Conservation (phyloP, 2,888 invertebrate genomes). For the Oscheius sp. region DNA sequence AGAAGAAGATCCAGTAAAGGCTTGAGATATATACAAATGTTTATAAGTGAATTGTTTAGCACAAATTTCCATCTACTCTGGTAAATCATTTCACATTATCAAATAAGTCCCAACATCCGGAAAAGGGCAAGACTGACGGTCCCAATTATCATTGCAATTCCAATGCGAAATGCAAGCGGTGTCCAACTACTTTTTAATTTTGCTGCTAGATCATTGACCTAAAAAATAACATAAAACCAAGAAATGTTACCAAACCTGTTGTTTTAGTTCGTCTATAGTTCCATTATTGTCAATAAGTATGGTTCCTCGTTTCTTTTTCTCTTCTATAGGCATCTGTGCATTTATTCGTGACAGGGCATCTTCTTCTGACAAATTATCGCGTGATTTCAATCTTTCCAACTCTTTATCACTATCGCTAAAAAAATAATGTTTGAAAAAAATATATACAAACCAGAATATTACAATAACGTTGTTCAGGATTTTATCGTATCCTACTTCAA, state of each 20-base stretch:
- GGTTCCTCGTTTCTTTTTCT: conserved; percentile 56
- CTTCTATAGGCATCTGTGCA: conserved; percentile 64
- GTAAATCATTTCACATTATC: conserved; percentile 1
- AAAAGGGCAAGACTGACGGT: conserved; percentile 24
- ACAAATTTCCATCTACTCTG: neutral
- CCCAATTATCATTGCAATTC: conserved; percentile 38
- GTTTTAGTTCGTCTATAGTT: conserved; percentile 50
- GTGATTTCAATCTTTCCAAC: conserved; percentile 57
- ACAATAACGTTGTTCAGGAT: conserved; percentile 64
- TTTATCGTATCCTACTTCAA: conserved; percentile 64
- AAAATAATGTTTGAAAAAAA: neutral
- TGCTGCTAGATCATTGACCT: conserved; percentile 31
- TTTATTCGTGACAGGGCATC: conserved; percentile 62
- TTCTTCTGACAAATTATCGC: conserved; percentile 58
- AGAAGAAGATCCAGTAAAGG: neutral
- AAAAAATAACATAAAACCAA: neutral
- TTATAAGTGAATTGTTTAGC: neutral
- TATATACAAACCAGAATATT: conserved; percentile 60
- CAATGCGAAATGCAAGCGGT: conserved; percentile 45
- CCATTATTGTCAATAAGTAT: conserved; percentile 68
- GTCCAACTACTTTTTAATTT: conserved; percentile 49
- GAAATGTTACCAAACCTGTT: conserved; percentile 40
- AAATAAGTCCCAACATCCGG: conserved; percentile 14
- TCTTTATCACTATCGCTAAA: conserved; percentile 61
- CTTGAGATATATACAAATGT: neutral